Conservation (phyloP, 2,113 vertebrate species). For the Helogale parvula region DNA sequence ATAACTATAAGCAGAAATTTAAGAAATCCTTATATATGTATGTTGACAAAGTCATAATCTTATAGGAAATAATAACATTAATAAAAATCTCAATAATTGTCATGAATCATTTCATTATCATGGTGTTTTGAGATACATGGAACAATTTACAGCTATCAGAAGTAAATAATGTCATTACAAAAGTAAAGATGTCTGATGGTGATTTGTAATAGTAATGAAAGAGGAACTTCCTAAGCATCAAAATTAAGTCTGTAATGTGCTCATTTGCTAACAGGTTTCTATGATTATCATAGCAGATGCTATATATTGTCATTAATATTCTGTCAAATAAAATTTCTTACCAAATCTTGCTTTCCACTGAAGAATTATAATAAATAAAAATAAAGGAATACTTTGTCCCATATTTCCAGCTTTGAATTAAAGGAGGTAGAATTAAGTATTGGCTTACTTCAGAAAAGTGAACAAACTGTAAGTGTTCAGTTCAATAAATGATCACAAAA, state of each 20-base stretch:
- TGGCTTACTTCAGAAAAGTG: not conserved
- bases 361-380: constrained; percentile 22
- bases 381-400: not conserved
- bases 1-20: not conserved
- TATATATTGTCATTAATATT: not conserved
- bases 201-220: not conserved
- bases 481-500: not conserved
- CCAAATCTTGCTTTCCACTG: not conserved
- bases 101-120: not conserved
- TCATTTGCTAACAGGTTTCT: not conserved
- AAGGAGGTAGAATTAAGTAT: not conserved
- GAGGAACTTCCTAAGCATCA: not conserved
- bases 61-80: not conserved
- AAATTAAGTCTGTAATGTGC: not conserved
- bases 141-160: not conserved
- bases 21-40: not conserved
- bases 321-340: not conserved
- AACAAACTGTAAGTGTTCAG: not conserved
- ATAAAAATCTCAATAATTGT: not conserved
- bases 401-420: not conserved
- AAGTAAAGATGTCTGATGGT: not conserved
- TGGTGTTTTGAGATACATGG: not conserved
- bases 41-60: not conserved
- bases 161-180: not conserved
- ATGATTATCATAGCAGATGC: not conserved